phyloP scores from a whole-genome alignment of 1,140 invertebrate species.

The Danaus melanippus region DNA sequence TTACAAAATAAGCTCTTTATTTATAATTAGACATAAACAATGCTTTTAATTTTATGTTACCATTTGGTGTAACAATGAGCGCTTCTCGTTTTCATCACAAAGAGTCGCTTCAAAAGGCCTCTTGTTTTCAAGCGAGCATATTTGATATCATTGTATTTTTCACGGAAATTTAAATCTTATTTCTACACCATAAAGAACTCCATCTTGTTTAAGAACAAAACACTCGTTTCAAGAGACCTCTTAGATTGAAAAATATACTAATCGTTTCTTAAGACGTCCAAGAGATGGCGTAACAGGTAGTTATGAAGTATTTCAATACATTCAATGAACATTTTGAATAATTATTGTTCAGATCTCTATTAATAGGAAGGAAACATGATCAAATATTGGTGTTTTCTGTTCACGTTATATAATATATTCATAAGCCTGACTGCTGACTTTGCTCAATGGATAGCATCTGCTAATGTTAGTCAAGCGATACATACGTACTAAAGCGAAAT shows the following conservation, averaged over 20 bases:
- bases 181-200: background rate
- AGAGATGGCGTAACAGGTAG: conserved; percentile 25
- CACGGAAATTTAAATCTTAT: conserved; percentile 1
- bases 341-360: background rate
- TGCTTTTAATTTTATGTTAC: too few species aligned
- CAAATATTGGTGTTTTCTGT: background rate
- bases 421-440: background rate
- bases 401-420: background rate
- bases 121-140: too few species aligned
- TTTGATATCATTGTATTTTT: background rate
- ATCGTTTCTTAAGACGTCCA: conserved; percentile 8
- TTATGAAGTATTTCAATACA: background rate
- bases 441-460: too few species aligned
- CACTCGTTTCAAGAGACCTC: background rate
- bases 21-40: too few species aligned
- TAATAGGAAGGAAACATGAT: background rate
- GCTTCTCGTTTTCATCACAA: too few species aligned
- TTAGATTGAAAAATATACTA: conserved; percentile 11
- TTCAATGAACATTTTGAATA: conserved; percentile 4
- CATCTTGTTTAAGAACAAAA: background rate
- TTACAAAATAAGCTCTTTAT: too few species aligned
- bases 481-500: too few species aligned
- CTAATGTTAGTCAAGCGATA: too few species aligned
- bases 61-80: too few species aligned
- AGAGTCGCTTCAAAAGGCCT: too few species aligned